Base-by-base conservation (phyloP, 2,113 vertebrate genomes). In the Puma concolor region DNA sequence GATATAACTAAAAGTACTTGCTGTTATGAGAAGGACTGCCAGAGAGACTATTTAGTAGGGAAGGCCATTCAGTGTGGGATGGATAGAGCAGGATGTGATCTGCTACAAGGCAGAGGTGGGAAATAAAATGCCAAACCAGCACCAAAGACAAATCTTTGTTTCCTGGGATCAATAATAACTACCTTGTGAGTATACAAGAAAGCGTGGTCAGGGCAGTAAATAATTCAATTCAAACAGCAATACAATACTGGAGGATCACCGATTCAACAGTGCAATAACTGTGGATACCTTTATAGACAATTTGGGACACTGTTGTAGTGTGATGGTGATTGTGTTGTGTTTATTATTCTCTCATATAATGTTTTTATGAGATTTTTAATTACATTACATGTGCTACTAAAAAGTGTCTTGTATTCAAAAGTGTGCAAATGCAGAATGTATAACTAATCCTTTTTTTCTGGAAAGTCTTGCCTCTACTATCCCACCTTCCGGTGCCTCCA, bases 321-420 rank as follows among this genome's bases (percentile, higher is more conserved):
- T 33, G 36, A 71, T 10, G 16, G 27, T 86, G 88, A 41, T 83
- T 50, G 16, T 64, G 8, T 17, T 88, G n/a, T 60, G 15, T 82
- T 96, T 88, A 72, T 82, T 86, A 90, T 84, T 94, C 31, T 81
- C 38, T 41, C 36, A 95, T 74, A 63, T 13, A 92, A 54, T 36
- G 33, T 52, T 84, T 74, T 91, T 77, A 82, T 69, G 66, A 79
- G 19, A 71, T 31, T 91, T 88, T 88, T 21, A 67, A 94, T 94
- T 67, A 93, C 38, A 23, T 66, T 67, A 93, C 38, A 23, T 66
- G 17, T 79, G 48, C 14, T 87, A 36, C 17, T 74, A 54, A 91
- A 93, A 97, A 79, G 5, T 71, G 74, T 17, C 2, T 57, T 41
- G 2, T 50, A 36, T 66, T 90, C 2, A 48, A 93, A 83, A 87